Conservation (phyloP, 2,888 invertebrate genomes). For the Drosophila limbata region DNA sequence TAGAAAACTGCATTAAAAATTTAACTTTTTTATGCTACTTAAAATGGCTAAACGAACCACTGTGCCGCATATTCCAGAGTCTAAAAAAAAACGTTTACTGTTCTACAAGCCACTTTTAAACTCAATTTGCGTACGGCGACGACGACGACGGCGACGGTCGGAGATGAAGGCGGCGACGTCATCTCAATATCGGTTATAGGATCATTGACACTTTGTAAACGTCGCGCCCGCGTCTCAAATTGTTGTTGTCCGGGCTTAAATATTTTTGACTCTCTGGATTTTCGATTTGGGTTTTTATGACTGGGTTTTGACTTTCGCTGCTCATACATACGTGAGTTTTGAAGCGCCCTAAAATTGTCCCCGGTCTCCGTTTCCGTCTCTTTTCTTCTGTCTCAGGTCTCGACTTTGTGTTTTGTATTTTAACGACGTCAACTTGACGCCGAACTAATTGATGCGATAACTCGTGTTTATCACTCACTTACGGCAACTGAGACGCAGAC, state of each 20-base stretch:
- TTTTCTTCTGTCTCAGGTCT: slow-evolving; percentile 7
- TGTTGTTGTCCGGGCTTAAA: slow-evolving; percentile 4
- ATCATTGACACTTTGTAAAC: slow-evolving; percentile 77
- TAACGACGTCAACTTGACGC: slow-evolving; percentile 80
- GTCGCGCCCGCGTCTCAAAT: slow-evolving; percentile 47
- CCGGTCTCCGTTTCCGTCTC: slow-evolving; percentile 9
- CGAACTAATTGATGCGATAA: slow-evolving; percentile 81
- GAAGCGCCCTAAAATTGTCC: slow-evolving; percentile 5
- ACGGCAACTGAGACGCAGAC: slow-evolving; percentile 46
- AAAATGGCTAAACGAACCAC: not conserved
- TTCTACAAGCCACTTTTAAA: slow-evolving; percentile 75
- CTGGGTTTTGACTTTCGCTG: slow-evolving; percentile 64
- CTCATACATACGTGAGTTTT: slow-evolving; percentile 26
- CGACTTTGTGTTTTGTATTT: slow-evolving; percentile 48
- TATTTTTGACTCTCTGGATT: slow-evolving; percentile 1
- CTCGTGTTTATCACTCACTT: slow-evolving; percentile 79
- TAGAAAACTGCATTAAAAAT: no score
- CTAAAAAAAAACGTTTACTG: slow-evolving; percentile 64
- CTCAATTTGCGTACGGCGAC: slow-evolving; percentile 68
- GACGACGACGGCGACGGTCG: slow-evolving; percentile 24
- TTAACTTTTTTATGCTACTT: no score
- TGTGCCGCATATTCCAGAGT: not conserved
- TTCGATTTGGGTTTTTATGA: slow-evolving; percentile 48
- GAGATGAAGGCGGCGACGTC: slow-evolving; percentile 34
- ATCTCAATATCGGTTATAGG: slow-evolving; percentile 79